Evolutionary conservation across 2,113 vertebrate species (phyloP).

Genomic region (Trochalopteron elliotii): DNA sequence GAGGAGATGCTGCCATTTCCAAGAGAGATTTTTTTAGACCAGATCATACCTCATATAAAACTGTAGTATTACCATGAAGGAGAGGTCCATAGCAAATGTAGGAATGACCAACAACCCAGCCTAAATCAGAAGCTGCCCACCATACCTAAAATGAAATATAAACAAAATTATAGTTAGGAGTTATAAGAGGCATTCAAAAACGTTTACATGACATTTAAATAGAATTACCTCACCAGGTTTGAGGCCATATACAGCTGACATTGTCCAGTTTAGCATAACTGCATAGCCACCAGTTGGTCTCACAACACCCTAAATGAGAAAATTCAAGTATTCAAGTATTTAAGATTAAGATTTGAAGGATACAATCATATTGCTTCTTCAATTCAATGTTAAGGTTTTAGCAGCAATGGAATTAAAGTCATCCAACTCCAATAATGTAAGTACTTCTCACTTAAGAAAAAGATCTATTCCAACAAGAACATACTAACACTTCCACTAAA

Average conservation of each 20-base stretch:
- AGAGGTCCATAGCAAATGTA: slow-evolving; percentile 97
- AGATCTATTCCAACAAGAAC: not conserved
- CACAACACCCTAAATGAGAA: slow-evolving; percentile 83
- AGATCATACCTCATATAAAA: slow-evolving; percentile 90
- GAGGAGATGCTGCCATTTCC: not conserved
- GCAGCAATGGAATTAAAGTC: not conserved
- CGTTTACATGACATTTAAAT: not conserved
- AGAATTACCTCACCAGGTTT: slow-evolving; percentile 89
- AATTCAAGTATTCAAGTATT: not conserved
- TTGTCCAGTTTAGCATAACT: slow-evolving; percentile 97
- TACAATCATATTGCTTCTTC: not conserved
- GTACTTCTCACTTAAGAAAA: not conserved
- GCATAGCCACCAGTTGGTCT: slow-evolving; percentile 93
- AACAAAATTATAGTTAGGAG: not conserved
- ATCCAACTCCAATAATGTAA: not conserved
- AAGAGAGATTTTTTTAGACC: not conserved
- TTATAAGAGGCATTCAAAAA: not conserved
- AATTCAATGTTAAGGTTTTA: not conserved
- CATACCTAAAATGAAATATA: slow-evolving; percentile 83
- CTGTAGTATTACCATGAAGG: slow-evolving; percentile 90
- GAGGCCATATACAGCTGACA: slow-evolving; percentile 93
- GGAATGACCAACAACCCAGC: slow-evolving; percentile 98
- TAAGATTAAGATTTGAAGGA: not conserved
- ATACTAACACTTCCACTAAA: not conserved
- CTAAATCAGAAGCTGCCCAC: slow-evolving; percentile 98